Percentiles rank a stretch among this genome's conserved stretches.
These are phyloP conservation scores for Drosophila peninsularis DNA, from an alignment of 2,888 invertebrate genomes.

Conservation along the genomic window DNA sequence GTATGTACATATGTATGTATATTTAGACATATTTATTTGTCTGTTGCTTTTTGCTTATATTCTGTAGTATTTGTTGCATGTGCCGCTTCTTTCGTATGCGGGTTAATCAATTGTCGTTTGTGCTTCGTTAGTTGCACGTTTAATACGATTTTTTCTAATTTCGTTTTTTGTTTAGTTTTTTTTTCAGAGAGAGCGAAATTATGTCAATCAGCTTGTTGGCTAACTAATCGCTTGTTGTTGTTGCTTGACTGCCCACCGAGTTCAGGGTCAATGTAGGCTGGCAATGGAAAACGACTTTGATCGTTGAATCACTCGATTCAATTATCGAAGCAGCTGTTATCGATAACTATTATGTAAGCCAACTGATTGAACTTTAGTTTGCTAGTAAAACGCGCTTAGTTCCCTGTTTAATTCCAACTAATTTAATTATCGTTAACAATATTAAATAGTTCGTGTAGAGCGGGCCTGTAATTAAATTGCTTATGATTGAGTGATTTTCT, in stretches of 20 bases:
- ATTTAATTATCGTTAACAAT: background rate
- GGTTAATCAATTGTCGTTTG: conserved; percentile 68
- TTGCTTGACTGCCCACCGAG: conserved; percentile 46
- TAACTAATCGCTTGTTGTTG: conserved; percentile 54
- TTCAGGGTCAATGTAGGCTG: conserved; percentile 59
- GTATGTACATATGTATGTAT: background rate
- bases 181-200: conserved; percentile 39
- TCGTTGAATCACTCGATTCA: background rate
- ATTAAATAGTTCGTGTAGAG: background rate
- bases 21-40: background rate
- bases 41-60: background rate
- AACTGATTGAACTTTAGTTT: conserved; percentile 1
- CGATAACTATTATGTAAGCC: conserved; percentile 6
- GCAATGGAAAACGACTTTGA: conserved; percentile 10
- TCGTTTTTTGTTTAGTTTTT: conserved; percentile 18
- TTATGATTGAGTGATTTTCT: conserved; percentile 31
- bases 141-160: conserved; percentile 28
- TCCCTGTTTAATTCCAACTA: conserved; percentile 4
- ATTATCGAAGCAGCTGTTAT: background rate
- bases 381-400: background rate
- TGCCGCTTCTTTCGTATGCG: conserved; percentile 28
- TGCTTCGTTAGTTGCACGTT: conserved; percentile 72
- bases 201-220: conserved; percentile 61
- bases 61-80: conserved; percentile 24
- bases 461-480: conserved; percentile 26